These are phyloP conservation scores for Marisa cornuarietis DNA, from an alignment of 1,140 invertebrate genomes.

Conservation along the genomic window DNA sequence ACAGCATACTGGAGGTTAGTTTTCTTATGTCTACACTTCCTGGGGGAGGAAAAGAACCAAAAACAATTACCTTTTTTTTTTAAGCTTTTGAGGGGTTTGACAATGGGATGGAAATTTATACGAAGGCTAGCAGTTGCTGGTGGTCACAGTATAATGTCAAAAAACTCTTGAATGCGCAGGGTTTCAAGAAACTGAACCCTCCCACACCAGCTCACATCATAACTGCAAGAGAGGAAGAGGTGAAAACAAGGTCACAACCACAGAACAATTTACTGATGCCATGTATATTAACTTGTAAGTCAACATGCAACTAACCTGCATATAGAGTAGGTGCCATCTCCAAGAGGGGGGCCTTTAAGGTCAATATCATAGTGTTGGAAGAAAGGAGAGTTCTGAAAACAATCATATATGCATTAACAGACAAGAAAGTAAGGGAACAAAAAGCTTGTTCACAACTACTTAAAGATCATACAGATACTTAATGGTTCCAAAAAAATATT, in stretches of 20 bases:
- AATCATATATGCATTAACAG: constrained; percentile 9
- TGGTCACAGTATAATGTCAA: too few relatives aligned
- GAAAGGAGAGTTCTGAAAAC: constrained; percentile 81
- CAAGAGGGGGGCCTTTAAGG: constrained; percentile 75
- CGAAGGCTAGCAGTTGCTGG: too few relatives aligned
- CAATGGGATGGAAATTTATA: too few relatives aligned
- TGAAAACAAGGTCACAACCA: too few relatives aligned
- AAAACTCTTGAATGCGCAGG: too few relatives aligned
- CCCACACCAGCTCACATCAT: too few relatives aligned
- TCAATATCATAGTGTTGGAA: constrained; percentile 86
- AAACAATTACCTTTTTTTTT: not conserved
- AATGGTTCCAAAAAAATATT: not conserved
- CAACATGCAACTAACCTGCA: constrained; percentile 69
- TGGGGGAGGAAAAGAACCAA: constrained; percentile 46
- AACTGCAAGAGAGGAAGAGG: too few relatives aligned
- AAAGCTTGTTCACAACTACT: too few relatives aligned
- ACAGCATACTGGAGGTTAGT: constrained; percentile 85
- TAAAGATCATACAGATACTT: too few relatives aligned
- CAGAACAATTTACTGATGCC: too few relatives aligned
- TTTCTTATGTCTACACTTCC: constrained; percentile 79
- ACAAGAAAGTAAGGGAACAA: not conserved
- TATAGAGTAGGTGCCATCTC: constrained; percentile 90
- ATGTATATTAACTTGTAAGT: not conserved
- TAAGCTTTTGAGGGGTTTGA: too few relatives aligned
- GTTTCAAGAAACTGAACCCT: too few relatives aligned